Conservation (phyloP, 2,888 invertebrate species). For the Hoplodrina ambigua region DNA sequence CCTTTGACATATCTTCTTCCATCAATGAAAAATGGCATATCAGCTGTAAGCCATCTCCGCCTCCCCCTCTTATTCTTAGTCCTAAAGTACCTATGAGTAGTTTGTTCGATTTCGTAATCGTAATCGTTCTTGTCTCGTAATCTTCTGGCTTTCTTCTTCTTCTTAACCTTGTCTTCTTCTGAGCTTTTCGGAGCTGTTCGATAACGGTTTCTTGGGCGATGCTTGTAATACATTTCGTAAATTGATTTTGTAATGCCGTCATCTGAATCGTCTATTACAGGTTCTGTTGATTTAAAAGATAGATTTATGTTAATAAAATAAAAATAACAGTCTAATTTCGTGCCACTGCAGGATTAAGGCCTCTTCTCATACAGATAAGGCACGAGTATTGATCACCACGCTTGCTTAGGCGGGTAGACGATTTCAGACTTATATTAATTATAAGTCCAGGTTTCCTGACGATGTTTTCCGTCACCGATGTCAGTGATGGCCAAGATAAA, state of each 20-base stretch:
- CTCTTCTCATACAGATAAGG: too few species aligned
- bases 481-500: too few species aligned
- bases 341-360: too few species aligned
- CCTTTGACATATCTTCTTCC: constrained; percentile 28
- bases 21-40: constrained; percentile 55
- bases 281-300: constrained; percentile 46
- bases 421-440: too few species aligned
- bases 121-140: constrained; percentile 52
- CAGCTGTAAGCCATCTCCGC: constrained; percentile 11
- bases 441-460: too few species aligned
- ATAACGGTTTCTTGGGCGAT: constrained; percentile 26
- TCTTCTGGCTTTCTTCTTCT: constrained; percentile 53
- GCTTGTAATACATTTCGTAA: constrained; percentile 85
- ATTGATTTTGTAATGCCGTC: constrained; percentile 85
- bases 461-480: too few species aligned
- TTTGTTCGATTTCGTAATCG: constrained; percentile 41
- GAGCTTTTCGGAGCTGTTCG: constrained; percentile 17
- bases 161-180: constrained; percentile 45
- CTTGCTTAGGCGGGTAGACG: too few species aligned
- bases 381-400: too few species aligned
- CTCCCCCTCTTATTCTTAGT: constrained; percentile 32
- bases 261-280: constrained; percentile 69
- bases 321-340: too few species aligned
- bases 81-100: constrained; percentile 29
- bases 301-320: neutral